Conservation (phyloP, 2,113 vertebrate species). For the Notarius lentiginosus region DNA sequence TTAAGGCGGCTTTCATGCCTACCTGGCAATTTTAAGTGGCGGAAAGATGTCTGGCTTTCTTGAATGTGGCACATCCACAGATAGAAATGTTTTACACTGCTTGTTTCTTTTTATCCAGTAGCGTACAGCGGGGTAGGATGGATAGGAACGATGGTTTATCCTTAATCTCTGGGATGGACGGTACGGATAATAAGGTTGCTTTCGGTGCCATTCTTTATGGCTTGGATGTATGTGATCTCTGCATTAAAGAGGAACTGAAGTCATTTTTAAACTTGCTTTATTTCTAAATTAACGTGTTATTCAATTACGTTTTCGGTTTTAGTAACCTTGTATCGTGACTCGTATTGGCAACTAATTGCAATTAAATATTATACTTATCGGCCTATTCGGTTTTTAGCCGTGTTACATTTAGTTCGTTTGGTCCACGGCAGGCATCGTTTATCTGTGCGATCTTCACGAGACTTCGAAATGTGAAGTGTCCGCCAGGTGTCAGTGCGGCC, state of each 20-base stretch:
- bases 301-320: no score
- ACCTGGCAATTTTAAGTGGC: neutral
- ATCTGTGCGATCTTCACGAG: no score
- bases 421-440: no score
- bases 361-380: no score
- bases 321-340: no score
- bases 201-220: neutral
- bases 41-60: constrained; percentile 19
- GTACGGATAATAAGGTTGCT: neutral
- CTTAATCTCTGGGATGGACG: neutral
- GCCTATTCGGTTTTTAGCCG: no score
- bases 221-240: neutral
- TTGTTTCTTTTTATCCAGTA: constrained; percentile 1
- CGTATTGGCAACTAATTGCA: no score
- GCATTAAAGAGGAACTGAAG: neutral
- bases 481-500: no score
- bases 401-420: no score
- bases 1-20: constrained; percentile 17
- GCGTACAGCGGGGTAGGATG: neutral
- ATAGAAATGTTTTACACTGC: neutral
- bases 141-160: neutral
- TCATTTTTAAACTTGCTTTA: neutral
- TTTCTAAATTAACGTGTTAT: neutral
- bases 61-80: constrained; percentile 5
- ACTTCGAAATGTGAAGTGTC: no score